A percentile compares a stretch with the other conserved stretches of the same genome.
These are phyloP conservation scores for Sarcophaga caerulescens DNA, from an alignment of 2,888 invertebrate genomes.

Conservation along the genomic window DNA sequence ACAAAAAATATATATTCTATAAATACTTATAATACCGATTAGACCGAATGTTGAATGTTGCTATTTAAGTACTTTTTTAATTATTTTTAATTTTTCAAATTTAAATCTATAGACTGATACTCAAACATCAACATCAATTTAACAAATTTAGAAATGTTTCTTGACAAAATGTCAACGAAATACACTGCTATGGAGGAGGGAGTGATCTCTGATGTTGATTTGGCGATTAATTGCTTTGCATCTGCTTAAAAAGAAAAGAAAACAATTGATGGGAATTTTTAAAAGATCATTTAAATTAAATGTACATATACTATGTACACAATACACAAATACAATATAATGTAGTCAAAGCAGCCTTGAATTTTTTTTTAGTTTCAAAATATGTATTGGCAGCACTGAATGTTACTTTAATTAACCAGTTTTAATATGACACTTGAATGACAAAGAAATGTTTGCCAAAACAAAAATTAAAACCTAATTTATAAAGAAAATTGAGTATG, in stretches of 20 bases:
- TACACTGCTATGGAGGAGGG: background rate
- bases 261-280: background rate
- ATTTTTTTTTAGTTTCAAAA: no score
- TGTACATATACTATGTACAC: background rate
- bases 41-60: background rate
- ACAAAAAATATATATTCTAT: background rate
- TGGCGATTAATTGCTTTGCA: constrained; percentile 6
- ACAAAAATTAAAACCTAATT: no score
- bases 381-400: no score
- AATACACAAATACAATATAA: background rate
- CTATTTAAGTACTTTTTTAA: background rate
- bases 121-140: background rate
- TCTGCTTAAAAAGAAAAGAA: background rate
- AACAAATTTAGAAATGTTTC: background rate
- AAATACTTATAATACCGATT: background rate
- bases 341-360: no score
- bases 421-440: no score
- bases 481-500: no score
- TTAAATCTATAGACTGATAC: background rate
- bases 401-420: no score
- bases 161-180: background rate
- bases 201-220: background rate
- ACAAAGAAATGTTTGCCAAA: no score
- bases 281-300: background rate
- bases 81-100: background rate